Evolutionary conservation across 2,888 invertebrate species (phyloP), one percentile per base, ranked within the genome.

Genomic region (Spatulosminthurus flaviceps): DNA sequence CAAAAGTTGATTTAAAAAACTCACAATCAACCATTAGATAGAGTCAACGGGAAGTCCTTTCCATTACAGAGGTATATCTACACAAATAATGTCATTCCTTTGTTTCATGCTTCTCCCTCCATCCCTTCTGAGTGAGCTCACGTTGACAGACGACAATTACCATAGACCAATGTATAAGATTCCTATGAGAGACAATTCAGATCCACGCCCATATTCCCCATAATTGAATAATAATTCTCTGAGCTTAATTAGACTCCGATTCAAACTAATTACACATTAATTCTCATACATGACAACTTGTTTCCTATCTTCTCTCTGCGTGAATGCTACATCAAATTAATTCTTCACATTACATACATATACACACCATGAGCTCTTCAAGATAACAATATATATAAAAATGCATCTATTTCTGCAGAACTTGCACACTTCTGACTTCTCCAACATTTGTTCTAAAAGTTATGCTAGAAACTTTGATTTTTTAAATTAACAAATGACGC

Each of bases 251-350:
- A 26, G 64, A 64, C 64, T 64, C 22, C 24, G 64, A 64, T 64
- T 64, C 64, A 64, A 64, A n/a, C 64, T 64, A 64, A 64, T 64
- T 64, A 26, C 64, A 64, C 64, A 64, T 64, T 64, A 64, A 64
- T 64, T 64, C 16, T 64, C 7, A 64, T 64, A 24, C 64, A 16
- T 64, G 64, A 64, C 64, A 64, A 64, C 26, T 64, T n/a, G 24
- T 64, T 64, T 64, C 64, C 64, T 51, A 51, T 51, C 51, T 51
- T 19, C n/a, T 7, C 41, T 13, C 51, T 51, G 51, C 51, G 51
- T 13, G 51, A 51, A 51, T 19, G 51, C n/a, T 51, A 51, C 51
- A 51, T 51, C 51, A 51, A 16, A 19, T 51, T n/a, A n/a, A n/a
- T 51, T 51, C 19, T 16, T 19, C 16, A 19, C 5, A 51, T 1